Percentiles rank a stretch among this genome's conserved stretches.
phyloP scores from a whole-genome alignment of 2,113 vertebrate species.

The Pimephales promelas region DNA sequence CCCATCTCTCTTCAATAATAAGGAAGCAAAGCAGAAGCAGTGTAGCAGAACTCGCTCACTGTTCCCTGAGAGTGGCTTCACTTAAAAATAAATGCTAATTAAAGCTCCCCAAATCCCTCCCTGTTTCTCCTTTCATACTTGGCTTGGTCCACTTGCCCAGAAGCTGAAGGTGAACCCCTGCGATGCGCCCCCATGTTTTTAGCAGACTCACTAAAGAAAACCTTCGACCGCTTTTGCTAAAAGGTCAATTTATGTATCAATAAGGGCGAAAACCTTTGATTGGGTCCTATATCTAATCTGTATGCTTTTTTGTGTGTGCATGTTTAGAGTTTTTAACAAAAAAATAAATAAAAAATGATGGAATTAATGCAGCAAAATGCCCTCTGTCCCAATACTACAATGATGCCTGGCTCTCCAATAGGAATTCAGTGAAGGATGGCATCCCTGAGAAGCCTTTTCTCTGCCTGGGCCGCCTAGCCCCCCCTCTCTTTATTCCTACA shows the following conservation, averaged over 20 bases:
- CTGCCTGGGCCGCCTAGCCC: slow-evolving; percentile 71
- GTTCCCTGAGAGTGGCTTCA: slow-evolving; percentile 43
- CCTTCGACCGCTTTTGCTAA: background rate
- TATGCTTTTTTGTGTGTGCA: background rate
- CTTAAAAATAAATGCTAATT: slow-evolving; percentile 58
- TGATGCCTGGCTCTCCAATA: slow-evolving; percentile 83
- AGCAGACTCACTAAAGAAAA: slow-evolving; percentile 20
- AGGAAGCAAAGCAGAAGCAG: slow-evolving; percentile 3
- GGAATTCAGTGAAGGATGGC: slow-evolving; percentile 89
- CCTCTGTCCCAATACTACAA: slow-evolving; percentile 60
- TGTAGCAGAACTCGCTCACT: slow-evolving; percentile 35
- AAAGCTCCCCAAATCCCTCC: slow-evolving; percentile 41
- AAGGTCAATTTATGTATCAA: slow-evolving; percentile 8
- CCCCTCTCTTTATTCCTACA: slow-evolving; percentile 80
- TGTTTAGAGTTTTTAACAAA: background rate
- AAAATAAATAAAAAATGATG: background rate
- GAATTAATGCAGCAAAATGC: slow-evolving; percentile 47
- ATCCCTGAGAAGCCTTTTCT: slow-evolving; percentile 87
- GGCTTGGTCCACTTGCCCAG: slow-evolving; percentile 12
- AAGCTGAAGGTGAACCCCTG: slow-evolving; percentile 22
- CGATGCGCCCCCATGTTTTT: background rate
- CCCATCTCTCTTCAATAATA: slow-evolving; percentile 4
- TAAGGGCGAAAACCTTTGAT: background rate
- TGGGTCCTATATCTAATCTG: background rate
- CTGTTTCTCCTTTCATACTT: slow-evolving; percentile 8